These are phyloP conservation scores for Typhlomys cinereus DNA, from an alignment of 2,113 vertebrate genomes.

Conservation along the genomic window DNA sequence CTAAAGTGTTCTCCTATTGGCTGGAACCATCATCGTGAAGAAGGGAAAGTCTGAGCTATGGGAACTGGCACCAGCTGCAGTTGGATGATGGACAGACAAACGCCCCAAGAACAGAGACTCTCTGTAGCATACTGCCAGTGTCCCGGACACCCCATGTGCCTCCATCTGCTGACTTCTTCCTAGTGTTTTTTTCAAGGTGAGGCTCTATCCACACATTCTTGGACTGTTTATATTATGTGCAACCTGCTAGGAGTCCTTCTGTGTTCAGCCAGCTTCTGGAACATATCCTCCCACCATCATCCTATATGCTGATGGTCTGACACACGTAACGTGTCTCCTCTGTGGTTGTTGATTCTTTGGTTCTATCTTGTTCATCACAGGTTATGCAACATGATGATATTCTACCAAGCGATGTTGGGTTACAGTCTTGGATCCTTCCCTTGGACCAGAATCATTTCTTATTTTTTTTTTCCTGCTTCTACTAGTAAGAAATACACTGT, in stretches of 20 bases:
- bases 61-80: neutral
- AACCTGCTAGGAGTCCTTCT: neutral
- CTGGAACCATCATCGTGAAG: neutral
- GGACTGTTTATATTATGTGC: neutral
- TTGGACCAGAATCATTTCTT: neutral
- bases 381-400: neutral
- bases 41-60: neutral
- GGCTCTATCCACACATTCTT: neutral
- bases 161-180: neutral
- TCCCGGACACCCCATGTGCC: rapidly evolving
- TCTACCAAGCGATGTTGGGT: neutral
- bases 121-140: neutral
- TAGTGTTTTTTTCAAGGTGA: neutral
- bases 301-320: neutral
- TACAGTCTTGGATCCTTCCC: neutral
- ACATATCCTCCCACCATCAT: neutral
- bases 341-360: neutral
- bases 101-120: neutral
- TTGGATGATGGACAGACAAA: neutral
- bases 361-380: neutral
- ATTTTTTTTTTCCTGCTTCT: neutral
- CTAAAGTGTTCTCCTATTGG: neutral
- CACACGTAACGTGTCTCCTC: neutral
- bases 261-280: neutral
- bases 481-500: neutral